phyloP scores from a whole-genome alignment of 2,797 vertebrate genomes.

The Etheostoma perlongum region DNA sequence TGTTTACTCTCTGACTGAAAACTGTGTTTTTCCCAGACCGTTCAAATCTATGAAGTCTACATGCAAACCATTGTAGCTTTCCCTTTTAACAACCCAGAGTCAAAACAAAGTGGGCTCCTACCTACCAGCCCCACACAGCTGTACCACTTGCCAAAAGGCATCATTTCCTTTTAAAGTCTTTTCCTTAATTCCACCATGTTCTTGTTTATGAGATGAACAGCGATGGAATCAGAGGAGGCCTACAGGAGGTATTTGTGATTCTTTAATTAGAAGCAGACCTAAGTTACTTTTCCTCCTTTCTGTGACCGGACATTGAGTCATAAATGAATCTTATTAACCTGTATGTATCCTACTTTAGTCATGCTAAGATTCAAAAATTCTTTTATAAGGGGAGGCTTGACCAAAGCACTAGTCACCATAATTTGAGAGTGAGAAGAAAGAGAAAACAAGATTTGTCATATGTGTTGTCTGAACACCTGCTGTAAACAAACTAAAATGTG shows the following conservation, averaged over 20 bases:
- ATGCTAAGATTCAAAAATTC: conserved; percentile 43
- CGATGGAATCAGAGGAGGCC: conserved; percentile 57
- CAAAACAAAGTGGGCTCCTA: conserved; percentile 12
- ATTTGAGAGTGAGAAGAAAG: conserved; percentile 38
- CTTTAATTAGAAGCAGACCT: conserved; percentile 75
- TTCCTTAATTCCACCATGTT: conserved; percentile 54
- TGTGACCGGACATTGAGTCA: conserved; percentile 70
- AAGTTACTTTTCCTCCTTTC: conserved; percentile 61
- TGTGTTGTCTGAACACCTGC: conserved; percentile 25
- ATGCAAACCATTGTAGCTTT: not conserved
- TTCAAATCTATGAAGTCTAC: not conserved
- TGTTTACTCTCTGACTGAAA: not conserved
- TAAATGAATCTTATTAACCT: conserved; percentile 29
- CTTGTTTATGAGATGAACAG: conserved; percentile 67
- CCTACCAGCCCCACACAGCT: conserved; percentile 19
- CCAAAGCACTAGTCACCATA: not conserved
- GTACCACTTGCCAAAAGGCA: conserved; percentile 39
- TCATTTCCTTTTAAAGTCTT: conserved; percentile 47
- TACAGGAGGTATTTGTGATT: conserved; percentile 48
- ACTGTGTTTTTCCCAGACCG: not conserved
- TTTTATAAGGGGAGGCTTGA: not conserved
- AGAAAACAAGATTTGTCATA: not conserved
- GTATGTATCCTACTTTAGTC: conserved; percentile 46
- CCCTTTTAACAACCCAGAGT: not conserved
- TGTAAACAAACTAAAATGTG: conserved; percentile 19